Evolutionary conservation across 2,113 vertebrate genomes (phyloP).

Genomic region (Vulpes vulpes): DNA sequence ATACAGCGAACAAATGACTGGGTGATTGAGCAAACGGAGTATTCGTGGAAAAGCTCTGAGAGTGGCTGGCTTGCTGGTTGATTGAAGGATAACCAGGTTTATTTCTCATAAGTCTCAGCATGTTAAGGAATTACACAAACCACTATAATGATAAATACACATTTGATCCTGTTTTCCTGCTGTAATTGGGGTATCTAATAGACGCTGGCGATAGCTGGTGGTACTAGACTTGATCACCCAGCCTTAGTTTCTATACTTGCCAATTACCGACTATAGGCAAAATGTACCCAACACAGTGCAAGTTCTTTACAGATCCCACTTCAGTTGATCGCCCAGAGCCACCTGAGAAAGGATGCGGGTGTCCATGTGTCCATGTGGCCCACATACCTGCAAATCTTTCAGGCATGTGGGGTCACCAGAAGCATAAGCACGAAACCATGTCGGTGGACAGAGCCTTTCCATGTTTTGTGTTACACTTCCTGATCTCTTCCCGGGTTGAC

Average conservation of each 20-base stretch:
- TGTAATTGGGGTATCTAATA: not conserved
- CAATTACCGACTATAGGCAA: fast-evolving
- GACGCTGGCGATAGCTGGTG: not conserved
- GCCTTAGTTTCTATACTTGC: not conserved
- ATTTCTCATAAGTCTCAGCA: not conserved
- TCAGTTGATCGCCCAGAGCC: too few species aligned
- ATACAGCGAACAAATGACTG: not conserved
- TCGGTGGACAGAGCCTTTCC: not conserved
- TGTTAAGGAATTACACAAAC: not conserved
- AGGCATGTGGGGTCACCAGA: fast-evolving
- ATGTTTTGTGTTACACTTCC: not conserved
- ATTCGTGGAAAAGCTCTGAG: not conserved
- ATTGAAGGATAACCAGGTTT: not conserved
- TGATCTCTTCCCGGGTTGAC: not conserved
- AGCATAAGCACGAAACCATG: not conserved
- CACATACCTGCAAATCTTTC: fast-evolving
- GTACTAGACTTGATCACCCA: not conserved
- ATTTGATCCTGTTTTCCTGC: not conserved
- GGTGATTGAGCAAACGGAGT: fast-evolving
- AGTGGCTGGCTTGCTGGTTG: not conserved
- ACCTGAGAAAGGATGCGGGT: fast-evolving
- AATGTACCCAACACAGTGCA: not conserved
- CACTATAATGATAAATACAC: fast-evolving
- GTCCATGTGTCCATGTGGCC: fast-evolving
- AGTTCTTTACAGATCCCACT: not conserved